phyloP scores from a whole-genome alignment of 2,113 vertebrate species.

The Lates calcarifer region DNA sequence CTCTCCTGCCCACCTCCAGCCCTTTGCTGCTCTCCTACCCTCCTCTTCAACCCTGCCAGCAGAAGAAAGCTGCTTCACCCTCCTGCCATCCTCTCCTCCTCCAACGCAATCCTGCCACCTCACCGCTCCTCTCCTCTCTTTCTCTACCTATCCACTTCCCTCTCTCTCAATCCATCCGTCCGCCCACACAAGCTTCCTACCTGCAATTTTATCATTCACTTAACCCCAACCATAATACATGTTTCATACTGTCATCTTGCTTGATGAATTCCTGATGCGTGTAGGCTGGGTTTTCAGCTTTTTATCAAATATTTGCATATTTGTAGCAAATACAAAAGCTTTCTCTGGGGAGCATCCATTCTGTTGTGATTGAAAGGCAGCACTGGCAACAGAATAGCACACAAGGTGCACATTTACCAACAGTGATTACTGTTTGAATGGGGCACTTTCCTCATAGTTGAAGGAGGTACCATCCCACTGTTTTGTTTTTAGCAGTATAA shows the following conservation, averaged over 20 bases:
- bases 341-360: slow-evolving; percentile 19
- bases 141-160: slow-evolving; percentile 10
- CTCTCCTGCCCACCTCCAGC: slow-evolving; percentile 38
- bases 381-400: slow-evolving; percentile 15
- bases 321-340: neutral
- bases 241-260: slow-evolving; percentile 1
- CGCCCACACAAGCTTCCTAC: slow-evolving; percentile 51
- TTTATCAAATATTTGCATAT: slow-evolving; percentile 34
- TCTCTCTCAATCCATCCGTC: slow-evolving; percentile 16
- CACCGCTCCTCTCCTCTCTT: no score
- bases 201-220: slow-evolving; percentile 50
- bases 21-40: slow-evolving; percentile 16
- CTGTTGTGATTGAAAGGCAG: neutral
- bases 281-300: neutral
- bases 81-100: slow-evolving; percentile 22
- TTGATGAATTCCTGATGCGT: slow-evolving; percentile 28
- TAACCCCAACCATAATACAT: slow-evolving; percentile 13
- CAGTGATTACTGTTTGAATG: slow-evolving; percentile 8
- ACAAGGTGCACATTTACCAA: slow-evolving; percentile 21
- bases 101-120: slow-evolving; percentile 31
- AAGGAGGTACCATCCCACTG: neutral
- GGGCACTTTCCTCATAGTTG: neutral
- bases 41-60: slow-evolving; percentile 41
- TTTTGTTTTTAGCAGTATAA: neutral
- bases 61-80: slow-evolving; percentile 44